Evolutionary conservation across 2,888 invertebrate species (phyloP), one percentile per base, ranked within the genome.

Genomic region (Melanotus villosus): DNA sequence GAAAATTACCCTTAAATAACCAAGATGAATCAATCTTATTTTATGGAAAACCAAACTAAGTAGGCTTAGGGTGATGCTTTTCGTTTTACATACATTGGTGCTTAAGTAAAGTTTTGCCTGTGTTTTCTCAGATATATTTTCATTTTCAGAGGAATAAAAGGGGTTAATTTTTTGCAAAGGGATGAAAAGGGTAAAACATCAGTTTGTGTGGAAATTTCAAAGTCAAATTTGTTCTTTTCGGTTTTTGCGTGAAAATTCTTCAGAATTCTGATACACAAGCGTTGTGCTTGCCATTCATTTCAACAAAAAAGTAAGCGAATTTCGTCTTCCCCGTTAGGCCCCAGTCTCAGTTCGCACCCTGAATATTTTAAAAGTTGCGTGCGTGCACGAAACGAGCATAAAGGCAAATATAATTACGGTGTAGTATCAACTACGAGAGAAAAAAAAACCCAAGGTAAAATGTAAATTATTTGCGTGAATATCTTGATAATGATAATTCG

Each of bases 1-100:
- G 79, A 79, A 80, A 80, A 81, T 80, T 79, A 77, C 75, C 72
- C 63, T 43, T 65, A 75, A 74, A 75, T 73, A 75, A 75, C 26
- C 38, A 38, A 43, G 77, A 78, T 73, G 74, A 72, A 76, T 58
- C 43, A 18, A 12, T 57, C 36, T 41, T 54, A 36, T 18, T 45
- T n/a, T n/a, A n/a, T n/a, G n/a, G n/a, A n/a, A n/a, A n/a, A n/a
- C n/a, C n/a, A 66, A 66, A 59, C 34, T 65, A 65, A 65, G 65
- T 45, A 54, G 56, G 21, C 56, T 56, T 54, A 57, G 57, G n/a
- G n/a, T n/a, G n/a, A n/a, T n/a, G n/a, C n/a, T n/a, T n/a, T n/a
- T n/a, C n/a, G n/a, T n/a, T n/a, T n/a, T n/a, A n/a, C n/a, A n/a
- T n/a, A n/a, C n/a, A n/a, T n/a, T n/a, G n/a, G n/a, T n/a, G n/a